Conservation (phyloP, 2,797 vertebrate genomes). For the Cynopterus sphinx region DNA sequence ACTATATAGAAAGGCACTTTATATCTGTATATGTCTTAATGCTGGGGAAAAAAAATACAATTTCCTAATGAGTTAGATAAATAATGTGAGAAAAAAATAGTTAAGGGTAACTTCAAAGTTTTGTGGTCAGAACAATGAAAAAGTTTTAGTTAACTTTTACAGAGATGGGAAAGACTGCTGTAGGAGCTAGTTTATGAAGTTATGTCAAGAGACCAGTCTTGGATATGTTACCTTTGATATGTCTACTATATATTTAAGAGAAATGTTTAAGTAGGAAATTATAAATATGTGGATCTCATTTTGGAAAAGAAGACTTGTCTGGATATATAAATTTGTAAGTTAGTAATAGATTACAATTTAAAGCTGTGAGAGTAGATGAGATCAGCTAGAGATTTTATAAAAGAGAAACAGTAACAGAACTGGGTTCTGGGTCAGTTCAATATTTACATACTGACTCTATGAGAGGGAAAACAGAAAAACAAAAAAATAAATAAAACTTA, state of each 20-base stretch:
- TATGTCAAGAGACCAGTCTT: background rate
- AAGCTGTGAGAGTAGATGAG: background rate
- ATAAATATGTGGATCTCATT: background rate
- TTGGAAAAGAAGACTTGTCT: background rate
- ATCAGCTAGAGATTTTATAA: background rate
- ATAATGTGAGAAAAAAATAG: background rate
- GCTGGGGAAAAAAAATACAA: background rate
- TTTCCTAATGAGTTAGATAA: background rate
- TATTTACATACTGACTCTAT: background rate
- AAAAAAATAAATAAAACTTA: background rate
- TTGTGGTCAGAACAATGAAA: background rate
- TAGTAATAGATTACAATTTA: background rate
- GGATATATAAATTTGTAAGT: background rate
- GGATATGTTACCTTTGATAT: background rate
- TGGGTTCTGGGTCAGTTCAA: background rate
- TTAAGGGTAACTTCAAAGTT: background rate
- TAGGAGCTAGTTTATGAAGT: background rate
- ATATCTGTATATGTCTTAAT: background rate
- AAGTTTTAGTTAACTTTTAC: background rate
- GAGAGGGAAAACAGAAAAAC: fast-evolving
- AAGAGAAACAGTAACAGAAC: background rate
- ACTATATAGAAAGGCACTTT: background rate
- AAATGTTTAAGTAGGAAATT: background rate
- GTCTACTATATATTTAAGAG: background rate
- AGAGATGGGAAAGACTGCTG: background rate